Base-by-base conservation (phyloP, 2,113 vertebrate genomes). In the Elanus axillaris region DNA sequence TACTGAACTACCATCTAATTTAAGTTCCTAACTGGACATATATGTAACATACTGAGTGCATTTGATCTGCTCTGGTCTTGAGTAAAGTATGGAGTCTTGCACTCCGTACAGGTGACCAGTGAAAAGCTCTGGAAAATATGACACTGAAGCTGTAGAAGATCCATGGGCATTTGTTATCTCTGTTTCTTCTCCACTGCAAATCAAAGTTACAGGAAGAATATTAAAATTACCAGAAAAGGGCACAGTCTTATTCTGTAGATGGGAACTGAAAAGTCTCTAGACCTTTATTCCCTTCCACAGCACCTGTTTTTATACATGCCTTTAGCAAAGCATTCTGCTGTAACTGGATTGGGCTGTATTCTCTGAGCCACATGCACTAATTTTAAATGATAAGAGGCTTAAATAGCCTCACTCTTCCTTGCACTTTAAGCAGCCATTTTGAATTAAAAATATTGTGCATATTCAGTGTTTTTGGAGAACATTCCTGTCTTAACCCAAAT, bases 401-500 rank as follows among this genome's bases (percentile, higher is more conserved):
- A 69, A 95, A 90, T 64, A 93, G 79, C 71, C 36, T 32, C 38
- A 11, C 8, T 48, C n/a, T 66, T 67, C 58, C 66, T 76, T 67
- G 43, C 74, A 43, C 86, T 93, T 79, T 92, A 85, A 88, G 72
- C 55, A 80, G 64, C 48, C 56, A 40, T 94, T 97, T 94, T 22
- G 66, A 43, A 45, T 77, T 63, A 80, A 87, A 91, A 90, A 86
- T 77, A 92, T 9, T 47, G 18, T 2, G 3, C 1, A 0, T 11
- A 4, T 38, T 56, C 2, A 2, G 40, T 64, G 62, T 26, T 73
- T 66, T 55, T 47, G 47, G 74, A 90, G 81, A 86, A 56, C 8
- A 25, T 47, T 75, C 58, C 62, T 75, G 32, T 38, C 52, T 47
- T 63, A 60, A 85, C 27, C 8, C 66, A 94, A 72, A 63, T 13